A percentile compares a stretch with the other conserved stretches of the same genome.
Conservation (phyloP, 2,113 vertebrate species). For the Pelobates fuscus region DNA sequence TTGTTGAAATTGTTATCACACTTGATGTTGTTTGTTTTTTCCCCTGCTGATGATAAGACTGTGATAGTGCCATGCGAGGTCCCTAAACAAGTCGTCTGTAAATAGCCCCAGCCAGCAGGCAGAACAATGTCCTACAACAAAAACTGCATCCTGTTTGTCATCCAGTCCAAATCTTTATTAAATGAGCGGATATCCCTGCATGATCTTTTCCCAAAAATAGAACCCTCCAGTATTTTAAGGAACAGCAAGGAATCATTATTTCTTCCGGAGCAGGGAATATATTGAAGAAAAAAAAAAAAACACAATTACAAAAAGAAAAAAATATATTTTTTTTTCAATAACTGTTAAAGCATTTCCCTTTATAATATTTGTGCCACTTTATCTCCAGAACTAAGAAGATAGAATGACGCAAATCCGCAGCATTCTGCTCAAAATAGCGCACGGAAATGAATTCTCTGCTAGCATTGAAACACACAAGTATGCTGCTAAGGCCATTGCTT, state of each 20-base stretch:
- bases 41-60: slow-evolving; percentile 1
- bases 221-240: slow-evolving; percentile 95
- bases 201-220: slow-evolving; percentile 89
- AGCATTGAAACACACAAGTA: slow-evolving; percentile 90
- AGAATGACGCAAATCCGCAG: slow-evolving; percentile 98
- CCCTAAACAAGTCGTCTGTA: slow-evolving; percentile 1
- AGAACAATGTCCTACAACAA: slow-evolving; percentile 73
- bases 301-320: slow-evolving; percentile 52
- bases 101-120: slow-evolving; percentile 44
- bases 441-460: slow-evolving; percentile 89
- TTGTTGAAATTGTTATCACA: too few relatives aligned
- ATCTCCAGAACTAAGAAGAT: slow-evolving; percentile 95
- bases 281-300: not conserved
- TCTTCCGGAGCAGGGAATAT: slow-evolving; percentile 85
- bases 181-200: slow-evolving; percentile 96
- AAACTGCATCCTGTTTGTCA: slow-evolving; percentile 94
- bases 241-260: slow-evolving; percentile 97
- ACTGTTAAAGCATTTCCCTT: slow-evolving; percentile 92
- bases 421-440: slow-evolving; percentile 80
- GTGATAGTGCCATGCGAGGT: slow-evolving; percentile 3
- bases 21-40: slow-evolving; percentile 3
- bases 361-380: slow-evolving; percentile 99
- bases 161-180: slow-evolving; percentile 82
- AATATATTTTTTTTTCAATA: slow-evolving; percentile 80
- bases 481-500: slow-evolving; percentile 69